Evolutionary conservation across 2,888 invertebrate species (phyloP).

Genomic region (Caenorhabditis panamensis): DNA sequence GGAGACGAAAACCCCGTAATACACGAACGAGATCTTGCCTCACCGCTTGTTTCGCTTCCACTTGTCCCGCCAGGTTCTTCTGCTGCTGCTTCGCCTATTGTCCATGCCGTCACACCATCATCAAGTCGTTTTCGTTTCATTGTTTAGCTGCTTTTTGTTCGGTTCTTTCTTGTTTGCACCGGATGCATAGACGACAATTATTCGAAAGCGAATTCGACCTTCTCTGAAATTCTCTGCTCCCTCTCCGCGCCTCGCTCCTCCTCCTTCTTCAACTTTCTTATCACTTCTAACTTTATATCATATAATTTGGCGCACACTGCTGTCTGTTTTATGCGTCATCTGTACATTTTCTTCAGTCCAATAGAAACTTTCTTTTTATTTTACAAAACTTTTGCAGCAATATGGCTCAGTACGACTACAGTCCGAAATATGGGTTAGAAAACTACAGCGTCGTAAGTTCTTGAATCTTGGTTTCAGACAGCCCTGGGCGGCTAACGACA

Average conservation of each 20-base stretch:
- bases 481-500: no score
- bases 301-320: slow-evolving; percentile 47
- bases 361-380: background rate
- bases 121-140: slow-evolving; percentile 49
- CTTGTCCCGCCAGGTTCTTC: slow-evolving; percentile 30
- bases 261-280: slow-evolving; percentile 33
- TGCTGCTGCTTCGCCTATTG: slow-evolving; percentile 28
- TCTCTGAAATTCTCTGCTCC: slow-evolving; percentile 15
- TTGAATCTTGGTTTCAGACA: background rate
- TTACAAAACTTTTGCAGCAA: slow-evolving; percentile 39
- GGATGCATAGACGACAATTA: slow-evolving; percentile 35
- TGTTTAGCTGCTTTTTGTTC: slow-evolving; percentile 39
- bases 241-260: slow-evolving; percentile 2
- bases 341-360: background rate
- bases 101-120: slow-evolving; percentile 42
- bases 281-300: slow-evolving; percentile 40
- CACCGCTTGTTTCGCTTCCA: slow-evolving; percentile 37
- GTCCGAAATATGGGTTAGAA: slow-evolving; percentile 78
- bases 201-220: slow-evolving; percentile 1
- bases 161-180: slow-evolving; percentile 34
- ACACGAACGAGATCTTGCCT: slow-evolving; percentile 50
- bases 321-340: slow-evolving; percentile 41
- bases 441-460: slow-evolving; percentile 88
- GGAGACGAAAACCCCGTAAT: slow-evolving; percentile 46
- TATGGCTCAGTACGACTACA: slow-evolving; percentile 80